Base-by-base conservation (phyloP, 2,113 vertebrate genomes). In the Calonectris borealis region DNA sequence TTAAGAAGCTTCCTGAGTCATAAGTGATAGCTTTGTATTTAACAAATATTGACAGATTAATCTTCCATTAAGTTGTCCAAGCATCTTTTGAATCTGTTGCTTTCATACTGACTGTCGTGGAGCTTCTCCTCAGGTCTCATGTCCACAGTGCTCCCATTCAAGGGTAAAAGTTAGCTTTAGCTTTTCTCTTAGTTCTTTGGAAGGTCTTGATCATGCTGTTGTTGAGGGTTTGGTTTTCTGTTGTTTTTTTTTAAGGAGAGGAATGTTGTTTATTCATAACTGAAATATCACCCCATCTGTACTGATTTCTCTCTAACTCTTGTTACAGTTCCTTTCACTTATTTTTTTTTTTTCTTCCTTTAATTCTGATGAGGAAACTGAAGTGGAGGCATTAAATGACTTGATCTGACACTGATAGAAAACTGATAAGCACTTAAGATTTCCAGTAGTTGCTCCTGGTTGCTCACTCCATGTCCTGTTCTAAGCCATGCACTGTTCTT, bases 241-340 rank as follows among this genome's bases (percentile, higher is more conserved):
- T 36, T 18, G 12, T 11, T 40, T 32, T 27, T 31, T 94, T 90
- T 77, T 81, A n/a, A 89, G 40, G 76, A 46, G 65, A 90, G 60
- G 89, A 94, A 85, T 87, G 51, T 76, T 96, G 84, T 93, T 91
- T 95, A 77, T 87, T 95, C 68, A 48, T 94, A 90, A 58, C 57
- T 88, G 62, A 75, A 71, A n/a, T 73, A 85, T 62, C 85, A 65
- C 32, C 57, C 65, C 24, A 38, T 93, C 81, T 82, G 1, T 88
- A 32, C 71, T 83, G 71, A 92, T 92, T 82, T 65, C 52, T 92
- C 34, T 69, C 48, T 60, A 55, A 62, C 52, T 73, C 64, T 68
- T 62, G 16, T 76, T 77, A 42, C 73, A 58, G 21, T 83, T 76
- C 17, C 58, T 34, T 84, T 79, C 57, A 16, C 25, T 82, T 82